Base-by-base conservation (phyloP, 1,140 invertebrate genomes). In the Aphelenchoides avenae region DNA sequence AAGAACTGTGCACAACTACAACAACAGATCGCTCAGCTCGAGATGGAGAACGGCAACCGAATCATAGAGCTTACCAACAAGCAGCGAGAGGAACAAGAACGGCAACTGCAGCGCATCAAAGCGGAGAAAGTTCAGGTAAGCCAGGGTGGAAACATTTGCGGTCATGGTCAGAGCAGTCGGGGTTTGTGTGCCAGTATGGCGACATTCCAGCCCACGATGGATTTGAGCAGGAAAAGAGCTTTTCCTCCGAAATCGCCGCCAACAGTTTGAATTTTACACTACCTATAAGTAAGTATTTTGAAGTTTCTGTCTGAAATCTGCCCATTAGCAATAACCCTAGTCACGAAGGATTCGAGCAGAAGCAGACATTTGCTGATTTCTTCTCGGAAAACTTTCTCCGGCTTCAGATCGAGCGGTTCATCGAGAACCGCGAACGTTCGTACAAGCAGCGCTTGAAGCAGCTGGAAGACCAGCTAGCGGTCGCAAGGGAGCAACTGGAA, bases 11-110 rank as follows among this genome's bases (percentile, higher is more conserved):
- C 73, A 9, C 73, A 75, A 55, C 55, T 75, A 15, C 73, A 75
- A 41, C 73, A 75, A 39, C 73, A 75, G 46, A 76, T 75, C 31
- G 74, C 74, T 4, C 73, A 75, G 40, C 55, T 75, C 18, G 73
- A 75, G 54, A 76, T 75, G 72, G 73, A 75, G 24, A 75, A 75
- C 47, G 73, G 73, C 5, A 76, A 77, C 57, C 54, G 73, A 39
- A 72, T 75, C 29, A 37, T 75, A 7, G 73, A 75, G 31, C 53
- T 75, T 20, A 77, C 73, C 9, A 75, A 69, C 46, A 62, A 67
- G 40, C 73, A 75, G 41, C 52, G 75, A 29, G 74, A 75, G 51
- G 73, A 75, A 50, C 73, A 75, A 53, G 73, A 75, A 46, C 54
- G 64, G 36, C 74, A 77, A 52, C 48, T 73, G 9, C 44, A 52